Base-by-base conservation (phyloP, 1,140 invertebrate species). In the Drosophila nasuta region DNA sequence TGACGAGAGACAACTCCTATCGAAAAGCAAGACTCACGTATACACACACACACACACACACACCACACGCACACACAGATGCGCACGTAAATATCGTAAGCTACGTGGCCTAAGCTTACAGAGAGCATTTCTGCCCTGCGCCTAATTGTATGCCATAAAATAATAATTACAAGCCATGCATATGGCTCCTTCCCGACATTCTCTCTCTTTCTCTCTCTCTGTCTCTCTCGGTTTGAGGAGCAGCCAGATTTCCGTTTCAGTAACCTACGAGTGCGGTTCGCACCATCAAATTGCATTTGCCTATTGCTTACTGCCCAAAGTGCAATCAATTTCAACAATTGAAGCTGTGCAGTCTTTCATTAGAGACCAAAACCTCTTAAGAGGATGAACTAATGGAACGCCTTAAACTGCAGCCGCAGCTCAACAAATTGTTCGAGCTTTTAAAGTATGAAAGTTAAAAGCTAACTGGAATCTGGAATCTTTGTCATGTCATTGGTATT, bases 71-170 rank as follows among this genome's bases (percentile, higher is more conserved):
- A 20, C 15, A 10, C 28, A 33, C 33, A 17, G 33, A 41, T 35
- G 20, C 58, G 15, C 67, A 62, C 67, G 58, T 69, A 35, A 28
- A 30, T 48, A 38, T 35, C 35, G 41, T 63, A 35, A 43, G 25
- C 38, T 51, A 76, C 69, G 67, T 79, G 79, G 74, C 64, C 52
- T 3, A 3, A 49, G 33, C 58, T 43, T 11, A 10, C 54, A 20
- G 3, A 57, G 15, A 57, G 54, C 45, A 71, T 56, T 65, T 72
- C 63, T 57, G 68, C 35, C 46, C 54, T 78, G 75, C 78, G 75
- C 75, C 82, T 86, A 86, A 86, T 86, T 86, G 79, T 86, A 81
- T 79, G 82, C 82, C 79, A 86, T 86, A 86, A 86, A 86, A 86
- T 86, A 86, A 86, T 86, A 86, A 86, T 86, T 86, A 86, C 79